Conservation (phyloP, 2,888 invertebrate genomes). For the Pachymerium ferrugineum region DNA sequence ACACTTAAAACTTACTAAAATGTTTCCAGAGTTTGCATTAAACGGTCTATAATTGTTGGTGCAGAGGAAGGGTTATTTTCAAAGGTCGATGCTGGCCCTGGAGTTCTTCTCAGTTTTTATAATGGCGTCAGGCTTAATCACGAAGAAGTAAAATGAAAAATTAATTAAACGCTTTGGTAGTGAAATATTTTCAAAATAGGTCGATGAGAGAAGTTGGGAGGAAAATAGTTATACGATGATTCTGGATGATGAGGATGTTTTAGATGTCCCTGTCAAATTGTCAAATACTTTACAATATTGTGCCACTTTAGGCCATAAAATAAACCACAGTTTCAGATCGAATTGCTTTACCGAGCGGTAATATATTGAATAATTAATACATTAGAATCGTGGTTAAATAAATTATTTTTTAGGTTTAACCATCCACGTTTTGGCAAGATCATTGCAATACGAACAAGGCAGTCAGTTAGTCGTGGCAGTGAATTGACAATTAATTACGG, state of each 20-base stretch:
- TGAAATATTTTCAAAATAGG: slow-evolving; percentile 14
- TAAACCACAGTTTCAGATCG: slow-evolving; percentile 34
- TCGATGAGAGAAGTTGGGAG: slow-evolving; percentile 27
- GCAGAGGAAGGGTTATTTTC: slow-evolving; percentile 35
- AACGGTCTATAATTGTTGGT: slow-evolving; percentile 18
- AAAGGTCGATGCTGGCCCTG: slow-evolving; percentile 29
- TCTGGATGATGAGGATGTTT: background rate
- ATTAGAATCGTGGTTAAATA: background rate
- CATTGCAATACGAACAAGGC: background rate
- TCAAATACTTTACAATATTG: slow-evolving; percentile 14
- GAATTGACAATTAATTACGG: slow-evolving; percentile 29
- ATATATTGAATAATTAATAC: background rate
- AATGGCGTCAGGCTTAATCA: slow-evolving; percentile 36
- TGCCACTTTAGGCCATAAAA: slow-evolving; percentile 35
- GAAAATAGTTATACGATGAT: slow-evolving; percentile 29
- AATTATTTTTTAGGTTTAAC: slow-evolving; percentile 19
- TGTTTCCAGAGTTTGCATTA: slow-evolving; percentile 28
- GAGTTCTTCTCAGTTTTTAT: slow-evolving; percentile 33
- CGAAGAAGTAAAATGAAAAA: background rate
- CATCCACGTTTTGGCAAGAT: slow-evolving; percentile 32
- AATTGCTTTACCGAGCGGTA: slow-evolving; percentile 32
- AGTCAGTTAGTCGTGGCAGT: background rate
- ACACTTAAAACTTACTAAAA: no score
- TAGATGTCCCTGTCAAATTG: slow-evolving; percentile 32
- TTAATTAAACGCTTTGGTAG: background rate